These are phyloP conservation scores for Rhadina sibilatrix DNA, from an alignment of 2,113 vertebrate species.

Conservation along the genomic window DNA sequence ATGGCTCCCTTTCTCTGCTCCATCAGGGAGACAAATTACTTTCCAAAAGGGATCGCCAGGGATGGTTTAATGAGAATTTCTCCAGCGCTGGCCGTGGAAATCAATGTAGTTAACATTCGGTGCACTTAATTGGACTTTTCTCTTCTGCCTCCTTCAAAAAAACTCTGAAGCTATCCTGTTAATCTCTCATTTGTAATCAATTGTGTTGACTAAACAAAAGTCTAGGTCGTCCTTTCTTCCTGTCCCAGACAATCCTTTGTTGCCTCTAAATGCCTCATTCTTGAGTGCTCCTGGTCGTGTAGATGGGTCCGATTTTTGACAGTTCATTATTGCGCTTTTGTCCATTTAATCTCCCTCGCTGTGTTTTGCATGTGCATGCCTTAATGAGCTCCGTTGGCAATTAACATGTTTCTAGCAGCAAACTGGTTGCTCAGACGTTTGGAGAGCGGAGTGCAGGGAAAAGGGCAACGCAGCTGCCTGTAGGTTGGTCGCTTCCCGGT, in stretches of 20 bases:
- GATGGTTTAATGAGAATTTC: slow-evolving; percentile 99
- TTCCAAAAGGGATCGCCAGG: slow-evolving; percentile 88
- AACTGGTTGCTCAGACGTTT: slow-evolving; percentile 94
- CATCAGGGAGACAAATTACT: slow-evolving; percentile 89
- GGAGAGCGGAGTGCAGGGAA: slow-evolving; percentile 88
- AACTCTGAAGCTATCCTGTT: slow-evolving; percentile 93
- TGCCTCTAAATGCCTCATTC: slow-evolving; percentile 93
- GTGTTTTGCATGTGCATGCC: slow-evolving; percentile 89
- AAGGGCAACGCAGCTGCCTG: slow-evolving; percentile 89
- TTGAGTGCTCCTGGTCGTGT: slow-evolving; percentile 89
- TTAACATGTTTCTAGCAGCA: slow-evolving; percentile 96
- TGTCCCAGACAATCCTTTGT: slow-evolving; percentile 96
- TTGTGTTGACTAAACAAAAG: slow-evolving; percentile 98
- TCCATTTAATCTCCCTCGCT: slow-evolving; percentile 86
- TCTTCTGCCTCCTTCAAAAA: slow-evolving; percentile 87
- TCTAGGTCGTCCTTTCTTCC: slow-evolving; percentile 95
- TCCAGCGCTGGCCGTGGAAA: slow-evolving; percentile 95
- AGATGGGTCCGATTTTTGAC: slow-evolving; percentile 96
- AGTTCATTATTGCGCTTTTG: slow-evolving; percentile 96
- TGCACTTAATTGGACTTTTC: slow-evolving; percentile 99
- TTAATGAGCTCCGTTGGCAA: slow-evolving; percentile 96
- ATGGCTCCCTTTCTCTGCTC: slow-evolving; percentile 85
- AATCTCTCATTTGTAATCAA: slow-evolving; percentile 99
- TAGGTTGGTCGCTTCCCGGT: slow-evolving; percentile 82
- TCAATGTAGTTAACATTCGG: slow-evolving; percentile 99